These are phyloP conservation scores for Acanthosepion lycidas DNA, from an alignment of 2,888 invertebrate species.

Conservation along the genomic window DNA sequence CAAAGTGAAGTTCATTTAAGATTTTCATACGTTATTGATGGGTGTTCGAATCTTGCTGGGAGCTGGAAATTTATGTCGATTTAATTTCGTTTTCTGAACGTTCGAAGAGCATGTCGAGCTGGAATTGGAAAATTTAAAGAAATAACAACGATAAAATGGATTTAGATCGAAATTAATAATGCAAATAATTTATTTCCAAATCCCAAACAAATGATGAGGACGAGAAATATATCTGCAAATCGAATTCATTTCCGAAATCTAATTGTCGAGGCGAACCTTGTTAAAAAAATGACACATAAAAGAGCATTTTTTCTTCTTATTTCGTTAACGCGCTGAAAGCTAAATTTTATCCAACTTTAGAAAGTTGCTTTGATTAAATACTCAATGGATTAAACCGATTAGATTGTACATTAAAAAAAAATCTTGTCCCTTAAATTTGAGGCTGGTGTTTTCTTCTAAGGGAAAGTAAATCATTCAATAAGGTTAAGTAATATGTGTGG, in stretches of 20 bases:
- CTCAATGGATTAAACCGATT: background rate
- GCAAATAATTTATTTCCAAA: background rate
- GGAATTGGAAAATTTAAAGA: background rate
- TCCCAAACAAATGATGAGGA: background rate
- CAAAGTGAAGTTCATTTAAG: too few relatives aligned
- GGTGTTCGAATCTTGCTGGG: too few relatives aligned
- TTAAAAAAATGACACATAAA: background rate
- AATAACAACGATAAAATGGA: background rate
- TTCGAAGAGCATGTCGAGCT: background rate
- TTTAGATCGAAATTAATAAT: background rate
- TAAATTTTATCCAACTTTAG: background rate
- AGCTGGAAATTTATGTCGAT: too few relatives aligned
- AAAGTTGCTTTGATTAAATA: background rate
- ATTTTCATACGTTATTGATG: too few relatives aligned
- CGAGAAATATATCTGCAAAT: background rate
- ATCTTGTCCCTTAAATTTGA: background rate
- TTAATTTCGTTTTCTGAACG: background rate
- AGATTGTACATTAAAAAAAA: background rate
- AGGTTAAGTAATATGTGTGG: background rate
- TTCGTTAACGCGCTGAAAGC: background rate
- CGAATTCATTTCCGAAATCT: background rate
- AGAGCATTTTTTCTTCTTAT: background rate
- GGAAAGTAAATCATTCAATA: conserved; percentile 15
- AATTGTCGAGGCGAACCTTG: background rate
- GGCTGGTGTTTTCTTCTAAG: background rate